Evolutionary conservation across 2,797 vertebrate species (phyloP).

Genomic region (Phrynocephalus forsythii): DNA sequence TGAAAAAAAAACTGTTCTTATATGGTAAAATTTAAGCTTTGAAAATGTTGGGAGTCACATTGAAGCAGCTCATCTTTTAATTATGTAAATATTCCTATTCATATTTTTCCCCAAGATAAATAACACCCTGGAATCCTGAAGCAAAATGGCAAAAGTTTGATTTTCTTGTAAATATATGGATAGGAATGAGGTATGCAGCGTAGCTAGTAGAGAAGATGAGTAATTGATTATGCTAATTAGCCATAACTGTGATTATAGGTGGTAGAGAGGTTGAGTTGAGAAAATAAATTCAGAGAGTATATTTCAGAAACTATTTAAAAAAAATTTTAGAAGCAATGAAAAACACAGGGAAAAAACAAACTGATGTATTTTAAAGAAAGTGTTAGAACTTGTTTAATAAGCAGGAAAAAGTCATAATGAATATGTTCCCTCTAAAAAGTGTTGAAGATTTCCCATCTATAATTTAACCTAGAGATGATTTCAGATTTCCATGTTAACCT

Average conservation of each 20-base stretch:
- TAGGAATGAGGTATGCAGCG: neutral
- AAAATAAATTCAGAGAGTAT: neutral
- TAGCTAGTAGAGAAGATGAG: neutral
- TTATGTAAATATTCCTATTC: conserved; percentile 17
- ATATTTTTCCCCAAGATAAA: neutral
- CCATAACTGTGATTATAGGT: neutral
- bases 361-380: neutral
- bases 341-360: neutral
- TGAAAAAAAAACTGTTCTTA: neutral
- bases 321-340: conserved; percentile 1
- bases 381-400: neutral
- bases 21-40: neutral
- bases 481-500: conserved; percentile 2
- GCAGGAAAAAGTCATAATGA: neutral
- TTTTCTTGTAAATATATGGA: neutral
- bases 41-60: neutral
- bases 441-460: conserved; percentile 1
- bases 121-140: conserved; percentile 35
- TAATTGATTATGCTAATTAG: conserved; percentile 18
- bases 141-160: conserved; percentile 1
- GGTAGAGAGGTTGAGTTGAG: neutral
- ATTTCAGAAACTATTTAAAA: conserved; percentile 13
- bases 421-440: neutral
- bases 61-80: neutral
- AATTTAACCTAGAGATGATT: neutral